Percentiles rank a stretch among this genome's conserved stretches.
phyloP scores from a whole-genome alignment of 2,888 invertebrate species.

The Pheosia tremula region DNA sequence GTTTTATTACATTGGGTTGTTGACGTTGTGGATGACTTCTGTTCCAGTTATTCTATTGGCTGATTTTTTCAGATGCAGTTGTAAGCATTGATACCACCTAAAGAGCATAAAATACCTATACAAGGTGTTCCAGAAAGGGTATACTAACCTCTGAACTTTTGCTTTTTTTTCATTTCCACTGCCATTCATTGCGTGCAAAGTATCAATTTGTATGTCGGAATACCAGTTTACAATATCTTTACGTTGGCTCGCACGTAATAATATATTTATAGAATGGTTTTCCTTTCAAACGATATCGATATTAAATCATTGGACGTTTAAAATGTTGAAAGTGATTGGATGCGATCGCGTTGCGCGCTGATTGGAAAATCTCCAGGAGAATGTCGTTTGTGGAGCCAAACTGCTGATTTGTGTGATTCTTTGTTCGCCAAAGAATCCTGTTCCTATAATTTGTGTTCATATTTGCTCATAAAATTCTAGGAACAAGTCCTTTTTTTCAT shows the following conservation, averaged over 20 bases:
- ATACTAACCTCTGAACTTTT: too few relatives aligned
- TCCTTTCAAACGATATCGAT: conserved; percentile 13
- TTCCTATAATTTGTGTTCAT: conserved; percentile 2
- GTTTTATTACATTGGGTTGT: too few relatives aligned
- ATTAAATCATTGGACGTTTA: conserved; percentile 16
- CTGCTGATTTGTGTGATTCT: conserved; percentile 16
- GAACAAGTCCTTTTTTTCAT: too few relatives aligned
- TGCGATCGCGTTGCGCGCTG: conserved; percentile 16
- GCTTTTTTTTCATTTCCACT: too few relatives aligned
- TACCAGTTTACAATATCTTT: background rate
- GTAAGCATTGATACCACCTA: too few relatives aligned
- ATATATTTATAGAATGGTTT: conserved; percentile 24
- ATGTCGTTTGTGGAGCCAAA: conserved; percentile 26
- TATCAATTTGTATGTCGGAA: background rate
- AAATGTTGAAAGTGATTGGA: conserved; percentile 25
- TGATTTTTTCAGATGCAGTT: too few relatives aligned
- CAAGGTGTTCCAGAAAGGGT: too few relatives aligned
- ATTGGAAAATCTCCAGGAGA: conserved; percentile 31
- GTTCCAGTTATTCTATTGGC: too few relatives aligned
- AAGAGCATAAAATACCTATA: too few relatives aligned
- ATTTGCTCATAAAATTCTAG: background rate
- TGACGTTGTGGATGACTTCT: too few relatives aligned
- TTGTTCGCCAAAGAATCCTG: background rate
- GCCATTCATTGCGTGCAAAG: too few relatives aligned
- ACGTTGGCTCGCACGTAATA: conserved; percentile 1